Base-by-base conservation (phyloP, 2,888 invertebrate species). In the Macropis europaea region DNA sequence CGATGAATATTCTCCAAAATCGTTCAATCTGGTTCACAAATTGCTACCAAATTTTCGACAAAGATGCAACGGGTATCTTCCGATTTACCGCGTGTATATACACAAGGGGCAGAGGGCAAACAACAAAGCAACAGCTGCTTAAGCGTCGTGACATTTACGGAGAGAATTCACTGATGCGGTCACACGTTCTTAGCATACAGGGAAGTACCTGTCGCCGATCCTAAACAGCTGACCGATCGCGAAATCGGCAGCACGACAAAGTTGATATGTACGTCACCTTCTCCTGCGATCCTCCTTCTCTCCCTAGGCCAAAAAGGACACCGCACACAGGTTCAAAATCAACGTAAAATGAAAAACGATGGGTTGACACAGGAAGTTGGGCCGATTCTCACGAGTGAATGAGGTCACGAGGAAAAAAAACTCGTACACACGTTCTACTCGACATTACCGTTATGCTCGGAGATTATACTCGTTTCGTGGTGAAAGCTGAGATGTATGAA, bases 401-500 rank as follows among this genome's bases (percentile, higher is more conserved):
- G 69, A 48, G 32, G 48, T 69, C 60, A 56, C 22, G 34, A 36
- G 43, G 9, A 19, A 54, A 59, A 53, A 60, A 38, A 34, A 54
- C 17, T 30, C 26, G 43, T 50, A 70, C 60, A 54, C 5, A 26
- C 32, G 60, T 43, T 70, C 26, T 50, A 43, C 24, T 60, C 42
- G 54, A 69, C 59, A 69, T 67, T 60, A 71, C 60, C 54, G 69
- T 71, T 71, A 69, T n/a, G n/a, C n/a, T n/a, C n/a, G n/a, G n/a
- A n/a, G n/a, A n/a, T n/a, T n/a, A n/a, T n/a, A n/a, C n/a, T n/a
- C n/a, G 28, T 9, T 15, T 28, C 17, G 11, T 3, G 50, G 61
- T 69, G 60, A 71, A 69, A 69, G 70, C 53, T 11, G 17, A 40
- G 28, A 59, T 24, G 45, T 30, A 22, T 34, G 32, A 42, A 69